Evolutionary conservation across 2,113 vertebrate genomes (phyloP).

Genomic region (Trematocara marginatum): DNA sequence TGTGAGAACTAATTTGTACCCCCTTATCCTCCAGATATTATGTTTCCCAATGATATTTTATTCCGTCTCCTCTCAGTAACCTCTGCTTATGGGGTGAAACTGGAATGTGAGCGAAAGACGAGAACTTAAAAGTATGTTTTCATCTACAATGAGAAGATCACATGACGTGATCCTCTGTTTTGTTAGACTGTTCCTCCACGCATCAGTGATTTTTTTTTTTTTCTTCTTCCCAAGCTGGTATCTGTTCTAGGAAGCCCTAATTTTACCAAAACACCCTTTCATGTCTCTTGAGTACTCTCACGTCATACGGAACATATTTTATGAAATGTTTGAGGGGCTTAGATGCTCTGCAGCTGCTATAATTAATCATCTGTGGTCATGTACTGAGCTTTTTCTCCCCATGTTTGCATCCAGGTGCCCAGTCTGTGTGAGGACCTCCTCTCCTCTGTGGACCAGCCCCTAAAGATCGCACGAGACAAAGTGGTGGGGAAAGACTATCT

Average conservation of each 20-base stretch:
- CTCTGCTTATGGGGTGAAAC: background rate
- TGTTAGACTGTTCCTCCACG: background rate
- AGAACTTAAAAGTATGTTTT: background rate
- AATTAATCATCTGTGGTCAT: background rate
- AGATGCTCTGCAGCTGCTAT: background rate
- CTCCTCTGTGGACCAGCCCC: slow-evolving; percentile 96
- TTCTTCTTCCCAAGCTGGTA: background rate
- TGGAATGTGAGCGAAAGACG: slow-evolving; percentile 21
- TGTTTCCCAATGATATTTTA: slow-evolving; percentile 38
- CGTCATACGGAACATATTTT: background rate
- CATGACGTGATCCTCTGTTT: background rate
- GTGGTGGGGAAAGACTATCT: slow-evolving; percentile 97
- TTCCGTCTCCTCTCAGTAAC: background rate
- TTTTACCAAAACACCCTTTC: background rate
- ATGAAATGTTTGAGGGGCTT: background rate
- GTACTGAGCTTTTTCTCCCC: background rate
- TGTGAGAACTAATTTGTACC: slow-evolving; percentile 67
- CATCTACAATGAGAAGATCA: background rate
- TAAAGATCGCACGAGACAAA: slow-evolving; percentile 97
- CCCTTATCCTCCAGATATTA: slow-evolving; percentile 45
- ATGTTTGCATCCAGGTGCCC: slow-evolving; percentile 79
- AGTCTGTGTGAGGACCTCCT: slow-evolving; percentile 96
- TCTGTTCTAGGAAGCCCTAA: background rate
- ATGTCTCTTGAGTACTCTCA: background rate
- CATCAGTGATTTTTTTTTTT: background rate